Base-by-base conservation (phyloP, 2,797 vertebrate genomes). In the Numenius phaeopus region DNA sequence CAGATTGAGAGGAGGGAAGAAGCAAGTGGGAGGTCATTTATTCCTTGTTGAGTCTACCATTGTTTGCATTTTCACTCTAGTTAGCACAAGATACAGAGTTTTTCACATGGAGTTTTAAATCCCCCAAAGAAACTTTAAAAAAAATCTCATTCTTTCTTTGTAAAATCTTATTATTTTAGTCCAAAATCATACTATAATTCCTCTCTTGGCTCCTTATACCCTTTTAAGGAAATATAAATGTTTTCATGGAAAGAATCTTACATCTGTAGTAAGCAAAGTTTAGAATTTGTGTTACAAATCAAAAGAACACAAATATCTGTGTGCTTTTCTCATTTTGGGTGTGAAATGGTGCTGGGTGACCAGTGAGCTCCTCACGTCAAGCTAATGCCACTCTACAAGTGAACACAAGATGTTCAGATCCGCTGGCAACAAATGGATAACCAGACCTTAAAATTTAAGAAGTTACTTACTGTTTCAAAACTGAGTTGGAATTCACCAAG, bases 301-400 rank as follows among this genome's bases (percentile, higher is more conserved):
- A 3, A 50, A 79, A n/a, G 19, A 72, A n/a, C 34, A 30, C 7
- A 66, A 59, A 32, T n/a, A 50, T 6, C 18, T 11, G 1, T 3
- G 5, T 50, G 10, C 5, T 67, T 66, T 84, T 72, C 14, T 55
- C 37, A 3, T 12, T 66, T 39, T 14, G 77, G 27, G 2, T 19
- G 3, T 15, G 71, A 55, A 64, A n/a, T 1, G 1, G 12, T 40
- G 46, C 42, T 57, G 37, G 46, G n/a, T 78, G 59, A 9, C 55
- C 29, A 3, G 5, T 11, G 58, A 37, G 23, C 46, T 69, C 42
- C 40, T 80, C 49, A 6, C 0, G 4, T 37, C 30, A 32, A 22
- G 49, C 8, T 40, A 16, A 0, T 1, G 1, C 29, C 14, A 4
- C n/a, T 58, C 20, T 3, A 0, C 2, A 4, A 1, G 1, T 4